Percentiles rank a stretch among this genome's conserved stretches.
phyloP scores from a whole-genome alignment of 2,797 vertebrate genomes.

The Petrocephalus sullivani region DNA sequence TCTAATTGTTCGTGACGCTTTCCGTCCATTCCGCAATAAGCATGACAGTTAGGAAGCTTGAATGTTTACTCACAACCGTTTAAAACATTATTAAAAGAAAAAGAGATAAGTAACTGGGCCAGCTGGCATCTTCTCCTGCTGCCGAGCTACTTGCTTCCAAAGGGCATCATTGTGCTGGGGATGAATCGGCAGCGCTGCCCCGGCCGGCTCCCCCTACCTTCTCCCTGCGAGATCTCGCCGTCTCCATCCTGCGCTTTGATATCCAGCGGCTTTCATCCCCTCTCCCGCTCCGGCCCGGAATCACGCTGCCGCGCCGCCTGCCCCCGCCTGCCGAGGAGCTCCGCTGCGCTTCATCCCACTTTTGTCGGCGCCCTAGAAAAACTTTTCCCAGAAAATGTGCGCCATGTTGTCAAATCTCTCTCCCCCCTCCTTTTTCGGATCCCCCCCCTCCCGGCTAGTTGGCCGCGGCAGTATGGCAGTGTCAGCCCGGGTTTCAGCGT shows the following conservation, averaged over 20 bases:
- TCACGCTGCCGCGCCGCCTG: neutral
- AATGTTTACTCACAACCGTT: neutral
- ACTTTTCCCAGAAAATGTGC: conserved; percentile 49
- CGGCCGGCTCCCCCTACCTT: conserved; percentile 52
- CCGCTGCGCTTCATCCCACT: neutral
- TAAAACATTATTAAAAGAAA: neutral
- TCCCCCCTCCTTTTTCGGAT: conserved; percentile 43
- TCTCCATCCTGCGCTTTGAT: conserved; percentile 64
- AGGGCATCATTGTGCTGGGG: neutral
- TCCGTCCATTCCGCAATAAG: neutral
- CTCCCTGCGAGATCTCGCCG: conserved; percentile 55
- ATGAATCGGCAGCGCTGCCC: neutral
- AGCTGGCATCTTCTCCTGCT: neutral
- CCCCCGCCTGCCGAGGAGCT: neutral
- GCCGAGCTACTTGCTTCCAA: neutral
- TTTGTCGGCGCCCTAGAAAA: conserved; percentile 19
- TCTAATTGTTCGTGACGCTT: neutral
- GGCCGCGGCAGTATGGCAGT: conserved; percentile 44
- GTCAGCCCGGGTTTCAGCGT: conserved; percentile 49
- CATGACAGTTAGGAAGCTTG: neutral
- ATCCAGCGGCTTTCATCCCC: conserved; percentile 59
- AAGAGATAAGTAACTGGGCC: neutral
- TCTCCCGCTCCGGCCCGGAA: conserved; percentile 31
- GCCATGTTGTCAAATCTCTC: conserved; percentile 67
- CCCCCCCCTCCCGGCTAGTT: conserved; percentile 49